Evolutionary conservation across 2,888 invertebrate species (phyloP).

Genomic region (Ectropis crepuscularia): DNA sequence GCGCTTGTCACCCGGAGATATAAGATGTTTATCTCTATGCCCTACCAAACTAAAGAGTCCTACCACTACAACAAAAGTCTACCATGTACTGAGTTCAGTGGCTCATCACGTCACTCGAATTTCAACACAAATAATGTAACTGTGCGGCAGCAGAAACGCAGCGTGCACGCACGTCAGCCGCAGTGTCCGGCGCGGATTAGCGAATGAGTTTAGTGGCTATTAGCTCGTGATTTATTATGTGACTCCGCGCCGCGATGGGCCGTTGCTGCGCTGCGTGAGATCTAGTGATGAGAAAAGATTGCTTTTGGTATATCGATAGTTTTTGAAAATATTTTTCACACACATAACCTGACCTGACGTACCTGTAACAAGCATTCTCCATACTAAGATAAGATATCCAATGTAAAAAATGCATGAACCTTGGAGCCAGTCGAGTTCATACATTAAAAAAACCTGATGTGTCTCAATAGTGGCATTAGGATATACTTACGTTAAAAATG

Average conservation of each 20-base stretch:
- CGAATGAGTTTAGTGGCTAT: conserved; percentile 81
- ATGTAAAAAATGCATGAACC: no score
- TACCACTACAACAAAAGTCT: no score
- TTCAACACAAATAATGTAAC: background rate
- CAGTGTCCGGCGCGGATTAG: conserved; percentile 77
- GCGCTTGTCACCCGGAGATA: no score
- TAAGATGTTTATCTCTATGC: no score
- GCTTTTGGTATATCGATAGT: conserved; percentile 39
- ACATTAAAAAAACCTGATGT: no score
- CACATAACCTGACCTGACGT: background rate
- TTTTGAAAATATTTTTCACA: conserved; percentile 1
- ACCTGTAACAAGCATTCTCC: no score
- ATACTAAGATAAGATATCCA: no score
- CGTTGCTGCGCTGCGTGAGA: conserved; percentile 74
- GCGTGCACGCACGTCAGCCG: conserved; percentile 53
- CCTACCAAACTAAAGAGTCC: no score
- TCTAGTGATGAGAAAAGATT: conserved; percentile 49
- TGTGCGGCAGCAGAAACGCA: conserved; percentile 35
- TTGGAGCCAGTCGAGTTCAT: no score
- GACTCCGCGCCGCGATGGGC: conserved; percentile 68
- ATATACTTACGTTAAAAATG: no score
- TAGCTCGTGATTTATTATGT: conserved; percentile 81
- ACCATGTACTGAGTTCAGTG: no score
- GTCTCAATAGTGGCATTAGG: no score
- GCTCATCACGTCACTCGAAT: background rate